Evolutionary conservation across 2,888 invertebrate species (phyloP).

Genomic region (Stegophylla sp.): DNA sequence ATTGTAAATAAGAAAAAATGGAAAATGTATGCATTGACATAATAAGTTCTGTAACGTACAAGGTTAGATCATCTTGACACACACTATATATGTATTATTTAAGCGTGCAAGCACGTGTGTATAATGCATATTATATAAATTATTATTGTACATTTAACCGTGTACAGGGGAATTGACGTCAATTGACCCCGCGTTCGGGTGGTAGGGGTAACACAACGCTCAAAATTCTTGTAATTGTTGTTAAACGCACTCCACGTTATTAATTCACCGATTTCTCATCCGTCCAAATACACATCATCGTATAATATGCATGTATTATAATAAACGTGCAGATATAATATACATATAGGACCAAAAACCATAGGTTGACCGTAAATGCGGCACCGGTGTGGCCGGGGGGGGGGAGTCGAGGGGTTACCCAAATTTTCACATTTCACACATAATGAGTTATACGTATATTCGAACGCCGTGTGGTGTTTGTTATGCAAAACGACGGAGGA

Average conservation of each 20-base stretch:
- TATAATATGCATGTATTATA: too few species aligned
- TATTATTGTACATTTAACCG: not conserved
- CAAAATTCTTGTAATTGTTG: slow-evolving; percentile 21
- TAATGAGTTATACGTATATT: not conserved
- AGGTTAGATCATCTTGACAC: too few species aligned
- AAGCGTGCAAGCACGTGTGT: not conserved
- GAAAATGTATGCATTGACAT: too few species aligned
- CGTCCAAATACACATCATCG: slow-evolving; percentile 9
- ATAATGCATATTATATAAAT: not conserved
- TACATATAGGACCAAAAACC: too few species aligned
- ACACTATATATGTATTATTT: too few species aligned
- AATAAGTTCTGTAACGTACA: too few species aligned
- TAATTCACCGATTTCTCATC: slow-evolving; percentile 35
- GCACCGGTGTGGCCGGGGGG: too few species aligned
- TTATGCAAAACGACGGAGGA: slow-evolving; percentile 30
- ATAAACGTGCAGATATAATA: too few species aligned
- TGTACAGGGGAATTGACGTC: slow-evolving; percentile 18
- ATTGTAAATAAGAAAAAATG: too few species aligned
- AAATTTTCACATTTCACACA: slow-evolving; percentile 4
- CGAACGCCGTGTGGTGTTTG: not conserved
- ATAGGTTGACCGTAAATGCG: not conserved
- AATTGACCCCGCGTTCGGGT: slow-evolving; percentile 24
- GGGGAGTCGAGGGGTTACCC: not conserved
- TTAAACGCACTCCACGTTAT: slow-evolving; percentile 33
- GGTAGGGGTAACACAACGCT: slow-evolving; percentile 31